Evolutionary conservation across 2,888 invertebrate species (phyloP), one percentile per base, ranked within the genome.

Genomic region (Plagiodera versicolora): DNA sequence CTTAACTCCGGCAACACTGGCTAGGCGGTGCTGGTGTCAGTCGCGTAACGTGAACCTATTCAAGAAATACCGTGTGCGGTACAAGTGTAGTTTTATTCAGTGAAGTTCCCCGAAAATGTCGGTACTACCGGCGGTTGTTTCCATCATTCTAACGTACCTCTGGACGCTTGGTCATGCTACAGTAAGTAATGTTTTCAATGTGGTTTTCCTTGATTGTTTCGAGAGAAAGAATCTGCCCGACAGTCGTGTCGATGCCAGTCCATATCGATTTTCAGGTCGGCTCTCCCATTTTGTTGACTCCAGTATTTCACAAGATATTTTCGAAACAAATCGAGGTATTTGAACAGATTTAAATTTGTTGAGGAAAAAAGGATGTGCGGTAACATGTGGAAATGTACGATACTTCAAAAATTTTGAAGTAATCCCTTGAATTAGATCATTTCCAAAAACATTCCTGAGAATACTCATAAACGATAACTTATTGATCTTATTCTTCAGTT

Each of bases 71-170:
- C 67, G 73, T 75, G 74, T 74, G 70, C 74, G 72, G 75, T 66
- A 65, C 62, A 69, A 70, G 71, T 69, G 67, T 70, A 69, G 73
- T 47, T 73, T 73, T 74, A 69, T 69, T 71, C 72, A 72, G 73
- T 73, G 72, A 72, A 69, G 63, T 56, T 61, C 65, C 58, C 44
- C 59, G 52, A 84, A 80, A 79, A 86, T 86, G 85, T 81, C 84
- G 85, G 85, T 83, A 79, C 83, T 83, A 81, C 83, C 84, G 81
- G 82, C 84, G 80, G 82, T 84, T 81, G 80, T 84, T 79, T 82
- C 84, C 84, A 84, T 83, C 79, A 83, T 84, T 81, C 81, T 82
- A 80, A 81, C 84, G 81, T 80, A 83, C 80, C 81, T 83, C 82
- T 84, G 84, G 80, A 83, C 82, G 79, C 82, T 84, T 73, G 81